Base-by-base conservation (phyloP, 2,113 vertebrate genomes). In the Dendrocopos noguchii region DNA sequence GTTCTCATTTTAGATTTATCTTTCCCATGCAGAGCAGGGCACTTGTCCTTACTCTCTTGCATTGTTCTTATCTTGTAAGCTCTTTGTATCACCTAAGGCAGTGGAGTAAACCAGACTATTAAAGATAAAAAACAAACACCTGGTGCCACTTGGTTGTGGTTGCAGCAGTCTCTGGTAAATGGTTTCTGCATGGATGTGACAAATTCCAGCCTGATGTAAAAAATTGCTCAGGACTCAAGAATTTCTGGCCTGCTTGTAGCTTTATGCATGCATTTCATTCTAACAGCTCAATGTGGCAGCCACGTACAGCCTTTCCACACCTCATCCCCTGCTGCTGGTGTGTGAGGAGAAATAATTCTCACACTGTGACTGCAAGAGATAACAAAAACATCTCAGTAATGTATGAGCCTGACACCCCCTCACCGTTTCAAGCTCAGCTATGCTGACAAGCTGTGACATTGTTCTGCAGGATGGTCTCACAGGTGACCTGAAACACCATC, bases 381-480 rank as follows among this genome's bases (percentile, higher is more conserved):
- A 96, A 95, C 31, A 80, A 67, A 95, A 93, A 91, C 86, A 95
- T 95, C 94, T 95, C 70, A 81, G 88, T 79, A 94, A 91, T 60
- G 66, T 59, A 74, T 61, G 77, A 96, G 77, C 56, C 84, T 96
- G 78, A 65, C 81, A 83, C 81, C 19, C 4, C 46, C 87, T 84
- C 75, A 86, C 80, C 19, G 8, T 92, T 84, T 96, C 64, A 91
- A 94, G 88, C 95, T 94, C 92, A 93, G 73, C 84, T 93, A 57
- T 92, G 88, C 61, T 92, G 91, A 92, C 75, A 79, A 96, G 87
- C 66, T 34, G 5, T 61, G 94, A 73, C 64, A 53, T n/a, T 71
- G 79, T 76, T 15, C 68, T 44, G 27, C 78, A 95, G 94, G 84
- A 95, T 88, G 87, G 87, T 93, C 90, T 93, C 93, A 33, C 15